Conservation (phyloP, 2,113 vertebrate genomes). For the Collichthys lucidus region DNA sequence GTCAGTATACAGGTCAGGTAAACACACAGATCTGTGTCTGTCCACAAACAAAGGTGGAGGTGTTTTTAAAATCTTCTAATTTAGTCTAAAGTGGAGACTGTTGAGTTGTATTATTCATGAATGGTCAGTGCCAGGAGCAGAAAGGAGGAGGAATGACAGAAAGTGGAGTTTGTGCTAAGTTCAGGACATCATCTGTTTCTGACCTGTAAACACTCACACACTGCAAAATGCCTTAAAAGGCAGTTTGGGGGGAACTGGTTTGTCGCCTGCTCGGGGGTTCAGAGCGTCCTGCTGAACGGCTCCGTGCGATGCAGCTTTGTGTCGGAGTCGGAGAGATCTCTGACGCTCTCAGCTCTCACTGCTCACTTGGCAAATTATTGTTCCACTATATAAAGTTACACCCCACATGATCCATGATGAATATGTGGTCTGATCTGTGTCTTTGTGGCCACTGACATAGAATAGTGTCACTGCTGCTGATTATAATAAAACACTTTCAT, state of each 20-base stretch:
- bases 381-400: not conserved
- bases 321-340: not conserved
- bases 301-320: not conserved
- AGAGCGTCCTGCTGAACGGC: not conserved
- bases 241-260: not conserved
- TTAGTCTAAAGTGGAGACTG: not conserved
- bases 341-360: not conserved
- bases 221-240: not conserved
- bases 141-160: not conserved
- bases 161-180: not conserved
- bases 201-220: not conserved
- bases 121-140: not conserved
- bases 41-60: not conserved
- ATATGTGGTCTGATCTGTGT: too few species aligned
- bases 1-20: not conserved
- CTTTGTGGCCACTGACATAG: too few species aligned
- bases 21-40: not conserved
- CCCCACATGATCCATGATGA: not conserved
- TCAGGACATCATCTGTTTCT: not conserved
- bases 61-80: not conserved
- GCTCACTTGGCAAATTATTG: not conserved
- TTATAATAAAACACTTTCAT: too few species aligned
- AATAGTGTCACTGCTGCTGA: too few species aligned
- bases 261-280: not conserved
- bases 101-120: not conserved